Evolutionary conservation across 2,797 vertebrate genomes (phyloP), one percentile per base, ranked within the genome.

Genomic region (Gymnodraco acuticeps): DNA sequence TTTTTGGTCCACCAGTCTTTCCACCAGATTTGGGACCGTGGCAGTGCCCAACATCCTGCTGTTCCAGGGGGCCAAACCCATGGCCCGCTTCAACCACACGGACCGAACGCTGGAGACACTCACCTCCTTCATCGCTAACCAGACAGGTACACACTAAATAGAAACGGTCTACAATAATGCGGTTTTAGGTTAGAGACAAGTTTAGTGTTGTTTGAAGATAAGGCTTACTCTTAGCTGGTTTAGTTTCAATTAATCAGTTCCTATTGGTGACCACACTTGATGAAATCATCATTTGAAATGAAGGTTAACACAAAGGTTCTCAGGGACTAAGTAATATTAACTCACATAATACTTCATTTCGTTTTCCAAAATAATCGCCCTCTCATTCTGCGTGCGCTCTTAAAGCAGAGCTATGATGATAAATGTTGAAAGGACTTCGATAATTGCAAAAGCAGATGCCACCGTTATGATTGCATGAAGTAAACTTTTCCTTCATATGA

Each of bases 11-110:
- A 67, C 46, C 84, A 99, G 98, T 81, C 95, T 99, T 46, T 99
- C 98, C n/a, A 99, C 98, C 0, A 94, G 98, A 76, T 99, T 99
- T 89, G 98, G 98, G 77, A 99, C 98, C 0, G 98, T 99, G 50
- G 98, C 98, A 8, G 98, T 99, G 56, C 98, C 98, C 10, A 99
- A 99, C 85, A 99, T 99, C 67, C 94, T 99, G 51, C 91, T 99
- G 82, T 99, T 99, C 89, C 98, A 99, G 95, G 98, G 98, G 45
- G 96, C 96, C 70, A 99, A 99, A 82, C 98, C 98, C 2, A 98
- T 99, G 97, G 98, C 98, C 70, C 95, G 98, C 50, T 99, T 99
- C 92, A 99, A 99, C 87, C 98, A 99, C 70, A 99, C 97, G 0
- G 98, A 99, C 68, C 90, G 98, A 76, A 99, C 96, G 0, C 74